Conservation (phyloP, 2,113 vertebrate species). For the Melanerpes formicivorus region DNA sequence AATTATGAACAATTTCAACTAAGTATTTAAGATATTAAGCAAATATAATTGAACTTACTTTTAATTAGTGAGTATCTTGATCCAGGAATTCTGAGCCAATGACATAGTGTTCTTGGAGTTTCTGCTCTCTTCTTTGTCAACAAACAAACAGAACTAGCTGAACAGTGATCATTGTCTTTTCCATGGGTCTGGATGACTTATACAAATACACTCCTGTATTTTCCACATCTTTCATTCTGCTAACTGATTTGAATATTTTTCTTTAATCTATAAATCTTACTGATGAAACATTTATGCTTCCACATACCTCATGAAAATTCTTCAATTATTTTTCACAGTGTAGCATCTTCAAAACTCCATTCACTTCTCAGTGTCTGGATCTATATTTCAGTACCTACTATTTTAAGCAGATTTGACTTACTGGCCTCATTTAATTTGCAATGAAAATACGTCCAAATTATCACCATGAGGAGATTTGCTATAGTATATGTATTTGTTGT, state of each 20-base stretch:
- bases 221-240: neutral
- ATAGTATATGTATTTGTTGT: neutral
- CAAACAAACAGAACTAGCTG: neutral
- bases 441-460: slow-evolving; percentile 18
- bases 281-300: neutral
- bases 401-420: neutral
- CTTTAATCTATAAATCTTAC: neutral
- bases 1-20: neutral
- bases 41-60: neutral
- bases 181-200: neutral
- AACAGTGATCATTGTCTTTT: neutral
- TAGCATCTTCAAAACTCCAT: slow-evolving; percentile 17
- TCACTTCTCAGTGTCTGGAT: neutral
- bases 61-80: neutral
- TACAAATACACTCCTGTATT: neutral
- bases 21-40: neutral
- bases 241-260: slow-evolving; percentile 15
- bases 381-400: neutral
- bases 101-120: neutral
- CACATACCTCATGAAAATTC: neutral
- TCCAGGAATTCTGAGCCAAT: neutral
- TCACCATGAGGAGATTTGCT: neutral
- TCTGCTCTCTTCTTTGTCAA: neutral
- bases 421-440: slow-evolving; percentile 20
- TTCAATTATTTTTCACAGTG: slow-evolving; percentile 10